Evolutionary conservation across 1,140 invertebrate genomes (phyloP).

Genomic region (Sesamia nonagrioides): DNA sequence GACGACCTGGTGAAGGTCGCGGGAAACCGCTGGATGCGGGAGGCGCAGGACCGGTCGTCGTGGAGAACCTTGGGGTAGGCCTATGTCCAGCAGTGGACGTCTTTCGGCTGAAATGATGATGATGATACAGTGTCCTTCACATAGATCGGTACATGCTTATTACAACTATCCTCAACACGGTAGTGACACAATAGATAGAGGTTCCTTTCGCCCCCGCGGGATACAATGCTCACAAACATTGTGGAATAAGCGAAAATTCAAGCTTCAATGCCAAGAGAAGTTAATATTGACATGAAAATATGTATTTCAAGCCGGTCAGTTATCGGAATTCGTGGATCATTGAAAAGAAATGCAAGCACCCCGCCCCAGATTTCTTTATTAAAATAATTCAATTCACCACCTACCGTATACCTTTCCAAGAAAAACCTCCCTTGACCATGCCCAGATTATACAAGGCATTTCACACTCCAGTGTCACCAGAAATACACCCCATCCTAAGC

Average conservation of each 20-base stretch:
- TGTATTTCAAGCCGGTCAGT: constrained; percentile 54
- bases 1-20: too few relatives aligned
- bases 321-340: constrained; percentile 25
- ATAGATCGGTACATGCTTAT: neutral
- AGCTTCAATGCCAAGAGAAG: constrained; percentile 11
- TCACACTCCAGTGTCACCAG: constrained; percentile 24
- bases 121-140: neutral
- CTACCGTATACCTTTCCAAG: constrained; percentile 58
- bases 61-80: too few relatives aligned
- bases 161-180: neutral
- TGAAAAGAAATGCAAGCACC: constrained; percentile 54
- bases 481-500: neutral
- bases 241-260: constrained; percentile 31
- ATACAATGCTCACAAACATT: neutral
- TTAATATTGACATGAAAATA: constrained; percentile 49
- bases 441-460: constrained; percentile 33
- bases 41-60: too few relatives aligned
- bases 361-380: constrained; percentile 50
- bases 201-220: constrained; percentile 1
- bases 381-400: constrained; percentile 59
- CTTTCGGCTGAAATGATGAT: too few relatives aligned
- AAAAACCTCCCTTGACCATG: constrained; percentile 49
- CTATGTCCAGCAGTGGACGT: too few relatives aligned
- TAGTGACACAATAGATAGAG: neutral
- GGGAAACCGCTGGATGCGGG: too few relatives aligned